Percentiles rank a stretch among this genome's conserved stretches.
These are phyloP conservation scores for Ctenodactylus gundi DNA, from an alignment of 2,113 vertebrate genomes.

Conservation along the genomic window DNA sequence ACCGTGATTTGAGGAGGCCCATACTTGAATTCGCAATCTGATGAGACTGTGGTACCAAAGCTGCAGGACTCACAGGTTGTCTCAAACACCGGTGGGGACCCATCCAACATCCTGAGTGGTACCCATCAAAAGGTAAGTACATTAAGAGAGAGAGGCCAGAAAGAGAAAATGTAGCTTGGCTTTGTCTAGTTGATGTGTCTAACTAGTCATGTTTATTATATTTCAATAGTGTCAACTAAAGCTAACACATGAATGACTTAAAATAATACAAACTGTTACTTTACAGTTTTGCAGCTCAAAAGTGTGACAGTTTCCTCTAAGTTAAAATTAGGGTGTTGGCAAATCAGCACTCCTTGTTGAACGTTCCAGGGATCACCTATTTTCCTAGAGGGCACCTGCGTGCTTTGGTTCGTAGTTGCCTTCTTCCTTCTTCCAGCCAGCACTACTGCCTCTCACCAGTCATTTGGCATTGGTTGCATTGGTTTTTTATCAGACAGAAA, in stretches of 20 bases:
- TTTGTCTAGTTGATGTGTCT: neutral
- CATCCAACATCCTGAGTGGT: neutral
- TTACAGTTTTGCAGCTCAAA: neutral
- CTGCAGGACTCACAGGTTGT: neutral
- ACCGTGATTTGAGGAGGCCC: neutral
- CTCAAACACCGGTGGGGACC: neutral
- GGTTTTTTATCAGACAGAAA: neutral
- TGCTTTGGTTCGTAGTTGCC: neutral
- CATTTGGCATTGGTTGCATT: neutral
- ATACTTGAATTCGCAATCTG: neutral
- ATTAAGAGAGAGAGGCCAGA: neutral
- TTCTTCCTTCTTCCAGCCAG: neutral
- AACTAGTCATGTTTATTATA: neutral
- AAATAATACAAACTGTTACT: neutral
- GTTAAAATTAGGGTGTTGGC: neutral
- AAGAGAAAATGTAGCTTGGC: neutral
- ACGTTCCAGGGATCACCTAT: neutral
- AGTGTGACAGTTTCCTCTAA: neutral
- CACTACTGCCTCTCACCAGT: neutral
- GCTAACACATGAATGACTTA: neutral
- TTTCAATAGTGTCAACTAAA: neutral
- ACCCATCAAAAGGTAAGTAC: neutral
- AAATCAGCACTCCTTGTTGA: neutral
- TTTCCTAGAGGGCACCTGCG: neutral
- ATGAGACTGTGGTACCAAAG: neutral